Percentiles rank a stretch among this genome's conserved stretches.
These are phyloP conservation scores for Apodemia zela DNA, from an alignment of 2,888 invertebrate genomes.

Conservation along the genomic window DNA sequence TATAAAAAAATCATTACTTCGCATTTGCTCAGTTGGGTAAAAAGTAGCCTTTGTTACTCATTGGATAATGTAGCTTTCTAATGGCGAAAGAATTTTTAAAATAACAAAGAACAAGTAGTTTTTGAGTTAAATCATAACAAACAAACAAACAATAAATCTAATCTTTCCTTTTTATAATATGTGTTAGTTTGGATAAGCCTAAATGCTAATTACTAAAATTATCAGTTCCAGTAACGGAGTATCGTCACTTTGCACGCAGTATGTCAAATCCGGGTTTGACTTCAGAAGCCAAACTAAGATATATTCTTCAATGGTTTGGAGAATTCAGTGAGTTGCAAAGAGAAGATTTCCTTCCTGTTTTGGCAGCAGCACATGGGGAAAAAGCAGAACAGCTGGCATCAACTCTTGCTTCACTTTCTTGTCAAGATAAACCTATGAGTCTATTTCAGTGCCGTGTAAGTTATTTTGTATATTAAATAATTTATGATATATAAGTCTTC, in stretches of 20 bases:
- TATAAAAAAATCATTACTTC: too few species aligned
- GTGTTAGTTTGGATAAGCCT: too few species aligned
- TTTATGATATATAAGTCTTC: too few species aligned
- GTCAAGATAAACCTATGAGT: constrained; percentile 88
- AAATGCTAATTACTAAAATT: background rate
- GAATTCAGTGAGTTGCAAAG: constrained; percentile 94
- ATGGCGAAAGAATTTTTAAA: too few species aligned
- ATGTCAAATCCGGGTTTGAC: constrained; percentile 81
- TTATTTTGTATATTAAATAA: constrained; percentile 22
- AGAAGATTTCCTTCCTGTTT: constrained; percentile 89
- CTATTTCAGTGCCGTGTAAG: constrained; percentile 90
- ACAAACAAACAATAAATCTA: too few species aligned
- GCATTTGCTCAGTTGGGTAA: too few species aligned
- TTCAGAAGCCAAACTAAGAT: constrained; percentile 88
- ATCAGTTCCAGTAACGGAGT: constrained; percentile 43
- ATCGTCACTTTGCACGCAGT: constrained; percentile 50
- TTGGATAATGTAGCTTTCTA: too few species aligned
- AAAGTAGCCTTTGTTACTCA: too few species aligned
- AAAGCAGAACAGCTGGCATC: constrained; percentile 88
- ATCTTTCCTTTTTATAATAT: too few species aligned
- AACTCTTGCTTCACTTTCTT: constrained; percentile 83
- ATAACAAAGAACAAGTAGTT: too few species aligned
- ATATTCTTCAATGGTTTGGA: constrained; percentile 91
- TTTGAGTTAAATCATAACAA: too few species aligned
- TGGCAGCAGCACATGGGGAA: constrained; percentile 81